Evolutionary conservation across 2,797 vertebrate species (phyloP).

Genomic region (Basileuterus tristriatus): DNA sequence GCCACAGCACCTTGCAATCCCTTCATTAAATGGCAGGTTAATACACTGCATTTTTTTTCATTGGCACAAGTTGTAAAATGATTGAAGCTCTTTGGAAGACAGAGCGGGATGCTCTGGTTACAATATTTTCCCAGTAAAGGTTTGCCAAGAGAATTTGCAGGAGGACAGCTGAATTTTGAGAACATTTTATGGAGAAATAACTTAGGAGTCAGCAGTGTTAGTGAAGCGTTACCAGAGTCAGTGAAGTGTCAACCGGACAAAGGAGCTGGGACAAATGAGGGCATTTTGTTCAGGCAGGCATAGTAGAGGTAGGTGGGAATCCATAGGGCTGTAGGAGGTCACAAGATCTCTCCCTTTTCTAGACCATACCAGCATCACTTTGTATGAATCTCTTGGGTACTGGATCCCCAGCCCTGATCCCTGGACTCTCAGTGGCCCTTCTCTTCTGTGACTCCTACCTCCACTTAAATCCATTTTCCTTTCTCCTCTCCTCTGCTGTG

Average conservation of each 20-base stretch:
- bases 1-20: neutral
- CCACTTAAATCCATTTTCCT: neutral
- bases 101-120: neutral
- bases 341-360: neutral
- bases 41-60: neutral
- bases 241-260: neutral
- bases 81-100: neutral
- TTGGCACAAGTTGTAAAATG: neutral
- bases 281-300: neutral
- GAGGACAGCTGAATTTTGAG: neutral
- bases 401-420: neutral
- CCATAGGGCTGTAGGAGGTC: fast-evolving
- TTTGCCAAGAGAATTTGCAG: neutral
- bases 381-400: neutral
- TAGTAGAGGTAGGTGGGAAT: neutral
- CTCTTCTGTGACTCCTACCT: neutral
- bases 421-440: neutral
- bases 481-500: neutral
- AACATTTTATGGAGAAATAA: neutral
- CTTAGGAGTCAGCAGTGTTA: neutral
- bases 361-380: neutral
- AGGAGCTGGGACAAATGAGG: neutral
- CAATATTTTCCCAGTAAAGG: fast-evolving
- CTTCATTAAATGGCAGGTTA: neutral
- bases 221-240: no score